Conservation (phyloP, 2,797 vertebrate genomes). For the Telmatherina bonti region DNA sequence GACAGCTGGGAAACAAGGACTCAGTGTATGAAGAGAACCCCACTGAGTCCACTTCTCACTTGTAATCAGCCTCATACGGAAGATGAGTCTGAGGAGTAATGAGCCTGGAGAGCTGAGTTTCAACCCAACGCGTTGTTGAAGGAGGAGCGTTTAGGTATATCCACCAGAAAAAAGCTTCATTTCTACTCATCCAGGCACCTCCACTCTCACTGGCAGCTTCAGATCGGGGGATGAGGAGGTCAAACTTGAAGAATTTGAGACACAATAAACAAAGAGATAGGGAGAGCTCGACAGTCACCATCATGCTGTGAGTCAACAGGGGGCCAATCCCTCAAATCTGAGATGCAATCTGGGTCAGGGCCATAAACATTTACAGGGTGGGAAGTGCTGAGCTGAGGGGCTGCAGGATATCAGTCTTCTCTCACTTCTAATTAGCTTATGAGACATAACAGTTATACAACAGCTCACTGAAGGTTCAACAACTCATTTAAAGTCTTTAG, state of each 20-base stretch:
- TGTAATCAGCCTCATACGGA: constrained; percentile 33
- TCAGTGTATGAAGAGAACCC: constrained; percentile 74
- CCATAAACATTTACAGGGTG: constrained; percentile 83
- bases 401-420: constrained; percentile 68
- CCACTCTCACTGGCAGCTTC: constrained; percentile 17
- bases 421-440: constrained; percentile 70
- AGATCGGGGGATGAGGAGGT: constrained; percentile 48
- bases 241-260: constrained; percentile 71
- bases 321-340: constrained; percentile 79
- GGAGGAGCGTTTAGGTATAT: too few relatives aligned
- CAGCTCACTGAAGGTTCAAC: not conserved
- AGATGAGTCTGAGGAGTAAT: constrained; percentile 10
- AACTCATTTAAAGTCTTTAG: not conserved
- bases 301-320: constrained; percentile 83
- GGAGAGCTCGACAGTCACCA: constrained; percentile 68
- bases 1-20: constrained; percentile 75
- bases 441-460: constrained; percentile 37
- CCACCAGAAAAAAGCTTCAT: not conserved
- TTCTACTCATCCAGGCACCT: constrained; percentile 1
- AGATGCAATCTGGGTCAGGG: constrained; percentile 79
- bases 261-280: constrained; percentile 75
- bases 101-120: not conserved
- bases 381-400: constrained; percentile 72
- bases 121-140: too few relatives aligned
- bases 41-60: constrained; percentile 73